Base-by-base conservation (phyloP, 1,140 invertebrate species). In the Cydia strobilella region DNA sequence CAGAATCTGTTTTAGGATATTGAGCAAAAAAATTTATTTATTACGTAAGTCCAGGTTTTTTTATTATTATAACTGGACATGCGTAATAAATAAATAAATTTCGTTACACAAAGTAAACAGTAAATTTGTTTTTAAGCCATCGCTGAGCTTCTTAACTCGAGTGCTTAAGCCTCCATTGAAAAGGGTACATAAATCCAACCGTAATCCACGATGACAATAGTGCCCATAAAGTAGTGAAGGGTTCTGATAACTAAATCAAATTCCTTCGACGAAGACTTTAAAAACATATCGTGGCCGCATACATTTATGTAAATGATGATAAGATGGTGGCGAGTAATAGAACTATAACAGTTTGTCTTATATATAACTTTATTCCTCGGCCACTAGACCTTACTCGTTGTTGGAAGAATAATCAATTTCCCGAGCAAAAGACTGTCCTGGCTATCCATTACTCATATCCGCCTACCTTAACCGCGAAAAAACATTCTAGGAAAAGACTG, bases 181-280 rank as follows among this genome's bases (percentile, higher is more conserved):
- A 69, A 69, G 65, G 65, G 65, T 69, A 69, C 65, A 3, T 69
- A 69, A 69, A 69, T 35, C 65, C 65, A 39, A 69, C 65, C 65
- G 27, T 69, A 69, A 69, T 69, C 65, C 65, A 69, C 65, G 65
- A 35, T 42, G 71, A 72, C 71, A 72, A 72, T 72, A 51, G 35
- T 72, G 23, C 45, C 71, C 45, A 72, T 72, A 72, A 72, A 72
- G n/a, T 51, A 45, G 71, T 69, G 31, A 69, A 72, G 45, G 71
- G 71, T 45, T 45, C 71, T 72, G 71, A 72, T 72, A 72, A 72
- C 71, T 72, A 72, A 72, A 72, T 72, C 71, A 72, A 72, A 72
- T 72, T 72, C 51, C 71, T 45, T 72, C 71, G 71, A 48, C 20
- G 71, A 13, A 72, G 42, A 9, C 45, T 27, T 72, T 20, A 48